A percentile compares a stretch with the other conserved stretches of the same genome.
phyloP scores from a whole-genome alignment of 2,888 invertebrate species.

The Orchesellides sinensis region DNA sequence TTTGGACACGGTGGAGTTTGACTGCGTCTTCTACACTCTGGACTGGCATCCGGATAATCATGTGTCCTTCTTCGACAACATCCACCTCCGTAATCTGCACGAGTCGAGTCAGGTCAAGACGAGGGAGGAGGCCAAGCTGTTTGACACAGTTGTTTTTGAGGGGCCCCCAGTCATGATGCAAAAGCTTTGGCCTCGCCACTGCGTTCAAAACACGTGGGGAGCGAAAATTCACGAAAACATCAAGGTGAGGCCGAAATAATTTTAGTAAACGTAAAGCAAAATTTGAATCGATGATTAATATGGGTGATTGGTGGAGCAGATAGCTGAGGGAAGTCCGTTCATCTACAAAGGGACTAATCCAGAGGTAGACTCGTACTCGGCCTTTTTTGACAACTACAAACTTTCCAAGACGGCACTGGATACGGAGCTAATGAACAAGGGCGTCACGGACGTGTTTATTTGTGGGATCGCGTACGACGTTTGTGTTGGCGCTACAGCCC shows the following conservation, averaged over 20 bases:
- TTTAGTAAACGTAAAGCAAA: no score
- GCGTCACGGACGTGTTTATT: constrained; percentile 94
- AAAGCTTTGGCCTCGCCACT: constrained; percentile 96
- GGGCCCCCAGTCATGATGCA: constrained; percentile 89
- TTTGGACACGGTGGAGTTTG: constrained; percentile 89
- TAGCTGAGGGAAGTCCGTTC: constrained; percentile 77
- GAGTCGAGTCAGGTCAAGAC: constrained; percentile 79
- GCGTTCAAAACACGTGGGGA: constrained; percentile 96
- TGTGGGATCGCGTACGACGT: constrained; percentile 97
- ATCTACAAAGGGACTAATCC: constrained; percentile 96
- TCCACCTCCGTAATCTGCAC: constrained; percentile 84
- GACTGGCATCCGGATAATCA: constrained; percentile 99
- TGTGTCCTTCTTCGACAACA: constrained; percentile 97
- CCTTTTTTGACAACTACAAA: constrained; percentile 98
- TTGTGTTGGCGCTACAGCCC: constrained; percentile 91
- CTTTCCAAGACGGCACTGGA: constrained; percentile 91
- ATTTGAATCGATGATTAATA: no score
- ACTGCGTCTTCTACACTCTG: constrained; percentile 93
- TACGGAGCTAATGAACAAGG: constrained; percentile 86
- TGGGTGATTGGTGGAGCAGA: no score
- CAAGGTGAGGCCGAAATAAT: constrained; percentile 81
- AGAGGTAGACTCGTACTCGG: constrained; percentile 97
- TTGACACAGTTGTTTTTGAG: constrained; percentile 94
- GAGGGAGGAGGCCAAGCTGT: constrained; percentile 86
- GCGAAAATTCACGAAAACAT: constrained; percentile 92